Base-by-base conservation (phyloP, 2,113 vertebrate genomes). In the Morone saxatilis region DNA sequence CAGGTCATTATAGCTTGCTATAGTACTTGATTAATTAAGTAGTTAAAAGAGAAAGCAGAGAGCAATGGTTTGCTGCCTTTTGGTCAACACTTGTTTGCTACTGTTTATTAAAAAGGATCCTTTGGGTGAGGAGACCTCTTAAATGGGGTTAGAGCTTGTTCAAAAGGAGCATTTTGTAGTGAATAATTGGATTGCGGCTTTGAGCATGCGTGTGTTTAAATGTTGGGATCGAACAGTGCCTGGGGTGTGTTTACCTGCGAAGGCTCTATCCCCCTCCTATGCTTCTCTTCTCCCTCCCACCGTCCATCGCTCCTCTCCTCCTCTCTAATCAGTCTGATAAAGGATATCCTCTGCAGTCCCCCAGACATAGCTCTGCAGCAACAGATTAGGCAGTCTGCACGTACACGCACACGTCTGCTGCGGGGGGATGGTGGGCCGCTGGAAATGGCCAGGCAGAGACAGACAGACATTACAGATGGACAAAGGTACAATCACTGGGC, bases 131-230 rank as follows among this genome's bases (percentile, higher is more conserved):
- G 53, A 87, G 84, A 94, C 88, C 89, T 92, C 76, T 86, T 93
- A 91, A 92, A 92, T 83, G 79, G 89, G 91, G 91, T 93, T 86
- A 86, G 86, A 71, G 68, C 90, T 88, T 81, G 83, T 91, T 86
- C 88, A 90, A 90, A 89, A 88, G 90, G 86, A 75, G 77, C 48
- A 76, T 89, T 91, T 90, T 31, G 68, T 14, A 10, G 66, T 88
- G 91, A 94, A 92, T 95, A 94, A 95, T 95, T 94, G 93, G 88
- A 93, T 87, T 88, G 90, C 66, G 76, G 84, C 89, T 77, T 80
- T 83, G 85, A 89, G 90, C 78, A 74, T 43, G 85, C 76, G 81
- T 86, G 80, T 86, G 83, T 91, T 91, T 83, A 88, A 90, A 86
- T 84, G 91, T 89, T 85, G 84, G 86, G 86, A 92, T 92, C 62